Evolutionary conservation across 53 echinoderm and acorn worm species (phyloP), one percentile per base, ranked within the genome.

Genomic region (Paracentrotus lividus): DNA sequence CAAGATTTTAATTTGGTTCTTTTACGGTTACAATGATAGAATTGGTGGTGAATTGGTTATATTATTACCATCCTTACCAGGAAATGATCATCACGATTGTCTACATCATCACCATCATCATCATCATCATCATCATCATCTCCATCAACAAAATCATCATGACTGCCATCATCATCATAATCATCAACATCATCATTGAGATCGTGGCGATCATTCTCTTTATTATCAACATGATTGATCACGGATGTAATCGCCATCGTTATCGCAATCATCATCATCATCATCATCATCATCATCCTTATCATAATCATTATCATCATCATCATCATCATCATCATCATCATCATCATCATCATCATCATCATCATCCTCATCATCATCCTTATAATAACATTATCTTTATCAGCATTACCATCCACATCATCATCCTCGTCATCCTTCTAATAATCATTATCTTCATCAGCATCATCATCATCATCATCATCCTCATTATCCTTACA

Each of bases 101-200:
- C 78, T 6, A 32, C 75, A 75, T n/a, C 78, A 77, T 77, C 3
- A 77, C 42, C 78, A 77, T 77, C 42, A 5, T 77, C 45, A 27
- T 65, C 65, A 6, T 65, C 5, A 3, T 64, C 6, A 64, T 64
- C 26, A 64, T 16, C 5, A 5, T 21, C 59, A 18, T 0, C 9
- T 66, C 10, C 33, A 66, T 32, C 66, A 32, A 9, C 66, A 2
- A 0, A 29, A 32, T 66, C 9, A 31, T 32, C 66, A 31, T 29
- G 13, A 66, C 33, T 1, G n/a, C n/a, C 21, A 9, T 29, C 33
- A 32, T 66, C 66, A 27, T 32, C 32, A 33, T 32, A 6, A 57
- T 7, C 32, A 66, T 5, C 66, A 6, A 29, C 65, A 0, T 65
- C 65, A 3, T 59, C 59, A 59, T 59, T 24, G 24, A 21, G 21